phyloP scores from a whole-genome alignment of 2,888 invertebrate species.

The Thalpophila matura region DNA sequence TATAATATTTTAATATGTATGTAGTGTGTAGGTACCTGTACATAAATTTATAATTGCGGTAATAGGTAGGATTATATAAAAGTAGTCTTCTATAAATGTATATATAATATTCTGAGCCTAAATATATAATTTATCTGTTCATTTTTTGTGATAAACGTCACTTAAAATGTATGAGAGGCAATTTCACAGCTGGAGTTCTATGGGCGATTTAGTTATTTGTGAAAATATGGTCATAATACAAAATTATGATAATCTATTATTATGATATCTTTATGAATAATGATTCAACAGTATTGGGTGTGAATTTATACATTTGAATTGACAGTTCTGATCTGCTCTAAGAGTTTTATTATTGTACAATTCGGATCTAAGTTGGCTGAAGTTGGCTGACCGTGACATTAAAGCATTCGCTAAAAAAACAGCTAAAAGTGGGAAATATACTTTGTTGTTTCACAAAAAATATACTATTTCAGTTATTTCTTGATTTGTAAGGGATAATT shows the following conservation, averaged over 20 bases:
- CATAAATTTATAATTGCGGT: conserved; percentile 5
- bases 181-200: conserved; percentile 52
- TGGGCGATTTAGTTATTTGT: conserved; percentile 34
- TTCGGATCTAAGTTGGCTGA: too few species aligned
- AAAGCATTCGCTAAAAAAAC: too few species aligned
- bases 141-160: conserved; percentile 32
- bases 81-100: not conserved
- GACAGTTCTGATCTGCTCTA: conserved; percentile 1
- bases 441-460: too few species aligned
- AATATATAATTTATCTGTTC: conserved; percentile 15
- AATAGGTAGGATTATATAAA: not conserved
- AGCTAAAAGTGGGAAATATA: too few species aligned
- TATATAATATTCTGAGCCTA: not conserved
- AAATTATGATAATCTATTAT: conserved; percentile 51
- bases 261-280: conserved; percentile 50
- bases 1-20: conserved; percentile 20
- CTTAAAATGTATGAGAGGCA: conserved; percentile 42
- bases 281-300: conserved; percentile 52
- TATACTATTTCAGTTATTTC: too few species aligned
- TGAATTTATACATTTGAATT: conserved; percentile 46
- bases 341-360: conserved; percentile 12
- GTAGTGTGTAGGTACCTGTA: not conserved
- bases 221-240: conserved; percentile 39
- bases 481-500: too few species aligned
- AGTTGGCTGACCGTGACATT: too few species aligned